These are phyloP conservation scores for Stegana nigrithorax DNA, from an alignment of 2,888 invertebrate species.

Conservation along the genomic window DNA sequence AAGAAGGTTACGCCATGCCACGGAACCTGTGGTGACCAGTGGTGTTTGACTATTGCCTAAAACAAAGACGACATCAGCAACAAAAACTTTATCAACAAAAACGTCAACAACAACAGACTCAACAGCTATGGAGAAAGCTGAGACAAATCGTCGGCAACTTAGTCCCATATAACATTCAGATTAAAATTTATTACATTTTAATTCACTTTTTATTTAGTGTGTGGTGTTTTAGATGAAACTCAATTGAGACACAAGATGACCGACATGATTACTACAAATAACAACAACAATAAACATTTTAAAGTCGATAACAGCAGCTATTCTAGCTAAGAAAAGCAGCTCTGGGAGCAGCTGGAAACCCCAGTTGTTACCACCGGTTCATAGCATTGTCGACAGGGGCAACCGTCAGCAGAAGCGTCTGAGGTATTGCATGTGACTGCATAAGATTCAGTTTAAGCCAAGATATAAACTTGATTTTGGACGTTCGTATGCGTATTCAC, in stretches of 20 bases:
- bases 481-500: too few relatives aligned
- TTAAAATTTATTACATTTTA: constrained; percentile 65
- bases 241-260: constrained; percentile 56
- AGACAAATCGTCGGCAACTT: constrained; percentile 54
- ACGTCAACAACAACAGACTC: too few relatives aligned
- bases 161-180: constrained; percentile 58
- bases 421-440: too few relatives aligned
- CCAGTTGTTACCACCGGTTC: too few relatives aligned
- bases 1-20: constrained; percentile 69
- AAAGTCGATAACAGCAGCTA: background rate
- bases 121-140: constrained; percentile 43
- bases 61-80: constrained; percentile 48
- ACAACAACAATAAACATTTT: background rate
- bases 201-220: constrained; percentile 65
- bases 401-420: too few relatives aligned
- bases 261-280: background rate
- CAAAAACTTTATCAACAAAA: too few relatives aligned
- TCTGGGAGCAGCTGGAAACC: background rate
- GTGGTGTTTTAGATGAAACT: constrained; percentile 68
- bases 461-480: too few relatives aligned
- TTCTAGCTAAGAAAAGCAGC: too few relatives aligned
- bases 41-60: constrained; percentile 56
- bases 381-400: too few relatives aligned
- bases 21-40: constrained; percentile 69
- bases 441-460: too few relatives aligned